Conservation (phyloP, 2,888 invertebrate species). For the Cheilosia vulpina region DNA sequence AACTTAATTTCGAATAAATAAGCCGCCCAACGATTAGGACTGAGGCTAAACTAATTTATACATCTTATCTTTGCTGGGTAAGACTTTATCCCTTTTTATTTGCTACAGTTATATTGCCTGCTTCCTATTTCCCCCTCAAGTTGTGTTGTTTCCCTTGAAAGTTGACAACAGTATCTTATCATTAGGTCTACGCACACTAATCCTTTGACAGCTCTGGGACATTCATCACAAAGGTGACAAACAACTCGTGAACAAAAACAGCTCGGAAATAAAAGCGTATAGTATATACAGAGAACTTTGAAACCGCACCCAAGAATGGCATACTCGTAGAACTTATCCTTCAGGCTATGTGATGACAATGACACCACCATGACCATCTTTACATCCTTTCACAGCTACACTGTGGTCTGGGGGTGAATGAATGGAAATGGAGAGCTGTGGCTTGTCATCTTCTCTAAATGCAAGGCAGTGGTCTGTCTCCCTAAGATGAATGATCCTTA, state of each 20-base stretch:
- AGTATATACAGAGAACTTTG: background rate
- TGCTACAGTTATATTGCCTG: constrained; percentile 14
- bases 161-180: constrained; percentile 49
- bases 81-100: constrained; percentile 37
- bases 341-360: constrained; percentile 32
- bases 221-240: constrained; percentile 52
- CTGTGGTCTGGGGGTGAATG: constrained; percentile 13
- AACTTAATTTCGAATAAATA: constrained; percentile 44
- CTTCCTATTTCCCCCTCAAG: background rate
- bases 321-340: constrained; percentile 16
- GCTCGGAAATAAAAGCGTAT: background rate
- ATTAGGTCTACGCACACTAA: constrained; percentile 38
- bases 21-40: constrained; percentile 8
- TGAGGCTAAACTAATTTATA: constrained; percentile 36
- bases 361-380: constrained; percentile 43
- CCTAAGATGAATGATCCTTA: constrained; percentile 54
- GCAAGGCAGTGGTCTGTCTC: constrained; percentile 15
- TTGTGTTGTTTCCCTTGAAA: background rate
- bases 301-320: constrained; percentile 35
- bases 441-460: constrained; percentile 10
- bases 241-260: constrained; percentile 8
- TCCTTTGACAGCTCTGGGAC: constrained; percentile 43
- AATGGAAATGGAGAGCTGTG: constrained; percentile 24
- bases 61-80: constrained; percentile 38
- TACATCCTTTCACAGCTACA: constrained; percentile 3